Evolutionary conservation across 2,888 invertebrate genomes (phyloP).

Genomic region (Acrobasis consociella): DNA sequence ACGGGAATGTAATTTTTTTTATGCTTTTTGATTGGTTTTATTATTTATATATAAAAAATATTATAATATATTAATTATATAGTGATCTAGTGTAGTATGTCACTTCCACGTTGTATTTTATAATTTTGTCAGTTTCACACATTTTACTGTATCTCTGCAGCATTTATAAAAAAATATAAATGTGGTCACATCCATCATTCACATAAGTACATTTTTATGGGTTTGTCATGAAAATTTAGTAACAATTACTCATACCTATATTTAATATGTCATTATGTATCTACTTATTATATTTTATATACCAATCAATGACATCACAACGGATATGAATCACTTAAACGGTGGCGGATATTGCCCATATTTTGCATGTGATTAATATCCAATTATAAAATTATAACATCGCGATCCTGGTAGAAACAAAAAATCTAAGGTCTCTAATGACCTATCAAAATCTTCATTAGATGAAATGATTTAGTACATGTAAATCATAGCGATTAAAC

Average conservation of each 20-base stretch:
- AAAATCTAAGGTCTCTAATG: conserved; percentile 9
- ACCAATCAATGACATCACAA: conserved; percentile 11
- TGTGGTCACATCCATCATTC: no score
- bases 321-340: conserved; percentile 13
- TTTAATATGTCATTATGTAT: not conserved
- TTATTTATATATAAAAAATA: no score
- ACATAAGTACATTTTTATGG: no score
- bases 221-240: not conserved
- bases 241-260: not conserved
- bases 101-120: no score
- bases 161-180: no score
- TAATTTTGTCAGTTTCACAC: no score
- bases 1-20: no score
- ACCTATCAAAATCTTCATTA: not conserved
- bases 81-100: no score
- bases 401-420: conserved; percentile 25
- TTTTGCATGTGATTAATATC: conserved; percentile 29
- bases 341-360: conserved; percentile 20
- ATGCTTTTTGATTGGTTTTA: no score
- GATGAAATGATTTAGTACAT: not conserved
- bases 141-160: no score
- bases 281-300: no score
- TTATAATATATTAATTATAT: no score
- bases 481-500: conserved; percentile 7
- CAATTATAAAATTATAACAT: conserved; percentile 31